A percentile compares a stretch with the other conserved stretches of the same genome.
These are phyloP conservation scores for Rotaria socialis DNA, from an alignment of 2,888 invertebrate species.

Conservation along the genomic window DNA sequence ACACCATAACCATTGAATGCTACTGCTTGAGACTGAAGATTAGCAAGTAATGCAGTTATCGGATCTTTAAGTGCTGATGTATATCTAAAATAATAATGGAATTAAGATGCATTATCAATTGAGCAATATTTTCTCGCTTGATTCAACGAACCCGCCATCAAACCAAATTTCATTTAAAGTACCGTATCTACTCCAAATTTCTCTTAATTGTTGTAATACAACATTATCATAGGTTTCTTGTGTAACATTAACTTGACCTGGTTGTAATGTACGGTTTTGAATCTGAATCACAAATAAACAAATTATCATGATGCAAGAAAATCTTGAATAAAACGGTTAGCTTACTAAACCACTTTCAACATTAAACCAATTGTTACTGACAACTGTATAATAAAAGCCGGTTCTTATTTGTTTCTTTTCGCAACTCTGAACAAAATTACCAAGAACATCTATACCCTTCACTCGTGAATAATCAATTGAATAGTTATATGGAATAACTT, in stretches of 20 bases:
- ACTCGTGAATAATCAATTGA: neutral
- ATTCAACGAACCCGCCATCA: neutral
- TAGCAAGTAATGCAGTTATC: neutral
- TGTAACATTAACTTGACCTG: slow-evolving; percentile 2
- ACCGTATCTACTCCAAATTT: neutral
- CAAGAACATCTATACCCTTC: neutral
- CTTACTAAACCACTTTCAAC: neutral
- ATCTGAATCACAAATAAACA: neutral
- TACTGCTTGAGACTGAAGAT: neutral
- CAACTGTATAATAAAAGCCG: slow-evolving; percentile 5
- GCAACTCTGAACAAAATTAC: neutral
- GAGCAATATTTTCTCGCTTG: neutral
- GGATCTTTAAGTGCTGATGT: neutral
- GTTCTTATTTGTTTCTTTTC: neutral
- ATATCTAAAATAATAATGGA: neutral
- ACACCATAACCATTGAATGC: slow-evolving; percentile 14
- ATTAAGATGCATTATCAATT: neutral
- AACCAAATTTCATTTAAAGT: slow-evolving; percentile 12
- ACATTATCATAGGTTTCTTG: neutral
- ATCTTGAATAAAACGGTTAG: neutral
- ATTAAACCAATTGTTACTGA: neutral
- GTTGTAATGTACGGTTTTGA: neutral
- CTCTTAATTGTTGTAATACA: slow-evolving; percentile 1
- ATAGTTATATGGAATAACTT: neutral
- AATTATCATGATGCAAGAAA: no score